phyloP scores from a whole-genome alignment of 2,888 invertebrate species.

The Chorisops tibialis region DNA sequence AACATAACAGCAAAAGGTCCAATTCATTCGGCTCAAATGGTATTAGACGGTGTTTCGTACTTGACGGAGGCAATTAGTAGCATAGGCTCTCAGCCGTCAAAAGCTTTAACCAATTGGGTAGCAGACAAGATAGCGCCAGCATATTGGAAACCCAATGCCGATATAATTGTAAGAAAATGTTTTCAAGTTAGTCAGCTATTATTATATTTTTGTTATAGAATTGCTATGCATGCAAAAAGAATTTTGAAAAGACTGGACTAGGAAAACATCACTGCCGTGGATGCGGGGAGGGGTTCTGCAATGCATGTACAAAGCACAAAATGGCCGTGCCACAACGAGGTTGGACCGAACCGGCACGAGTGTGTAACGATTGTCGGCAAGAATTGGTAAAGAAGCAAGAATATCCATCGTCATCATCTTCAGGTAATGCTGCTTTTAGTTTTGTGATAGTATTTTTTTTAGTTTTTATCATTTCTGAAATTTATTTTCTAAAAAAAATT shows the following conservation, averaged over 20 bases:
- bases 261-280: slow-evolving; percentile 73
- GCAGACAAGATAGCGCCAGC: slow-evolving; percentile 71
- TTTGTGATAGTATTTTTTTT: neutral
- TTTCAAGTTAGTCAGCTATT: neutral
- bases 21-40: slow-evolving; percentile 58
- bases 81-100: slow-evolving; percentile 69
- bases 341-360: slow-evolving; percentile 67
- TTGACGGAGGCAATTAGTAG: slow-evolving; percentile 62
- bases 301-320: slow-evolving; percentile 63
- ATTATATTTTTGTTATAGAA: slow-evolving; percentile 52
- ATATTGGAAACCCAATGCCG: slow-evolving; percentile 76
- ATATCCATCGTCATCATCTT: slow-evolving; percentile 35
- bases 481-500: slow-evolving; percentile 7
- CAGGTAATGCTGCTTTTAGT: slow-evolving; percentile 39
- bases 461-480: slow-evolving; percentile 1
- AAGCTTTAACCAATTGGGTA: slow-evolving; percentile 64
- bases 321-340: slow-evolving; percentile 69
- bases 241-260: slow-evolving; percentile 57
- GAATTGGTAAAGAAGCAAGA: slow-evolving; percentile 43
- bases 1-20: slow-evolving; percentile 54
- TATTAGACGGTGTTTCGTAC: slow-evolving; percentile 63
- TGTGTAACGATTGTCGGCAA: slow-evolving; percentile 66
- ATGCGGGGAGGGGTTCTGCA: slow-evolving; percentile 79
- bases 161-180: slow-evolving; percentile 60
- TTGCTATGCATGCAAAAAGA: slow-evolving; percentile 63